These are phyloP conservation scores for Octodon degus DNA, from an alignment of 2,113 vertebrate species.

Conservation along the genomic window DNA sequence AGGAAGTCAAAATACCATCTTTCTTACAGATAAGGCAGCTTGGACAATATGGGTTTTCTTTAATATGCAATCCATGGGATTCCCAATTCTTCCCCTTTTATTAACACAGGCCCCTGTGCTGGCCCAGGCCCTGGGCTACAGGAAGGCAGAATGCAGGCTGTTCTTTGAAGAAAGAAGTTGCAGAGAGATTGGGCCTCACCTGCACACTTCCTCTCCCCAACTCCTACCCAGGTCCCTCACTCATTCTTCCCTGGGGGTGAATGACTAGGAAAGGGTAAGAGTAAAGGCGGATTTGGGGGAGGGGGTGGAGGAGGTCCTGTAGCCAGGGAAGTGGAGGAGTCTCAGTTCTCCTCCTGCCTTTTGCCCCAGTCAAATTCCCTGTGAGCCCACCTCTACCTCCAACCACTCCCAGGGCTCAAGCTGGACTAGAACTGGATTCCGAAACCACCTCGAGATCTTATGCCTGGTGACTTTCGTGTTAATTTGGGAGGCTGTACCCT, in stretches of 20 bases:
- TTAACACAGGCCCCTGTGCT: background rate
- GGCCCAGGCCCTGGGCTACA: no score
- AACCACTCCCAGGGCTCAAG: background rate
- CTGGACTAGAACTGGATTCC: background rate
- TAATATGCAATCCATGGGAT: background rate
- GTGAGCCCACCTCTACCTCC: background rate
- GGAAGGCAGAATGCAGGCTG: background rate
- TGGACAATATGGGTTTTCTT: background rate
- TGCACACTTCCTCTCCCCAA: background rate
- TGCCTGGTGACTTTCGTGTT: background rate
- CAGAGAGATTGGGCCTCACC: background rate
- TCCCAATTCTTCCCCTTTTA: background rate
- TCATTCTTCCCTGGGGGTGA: background rate
- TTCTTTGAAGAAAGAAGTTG: background rate
- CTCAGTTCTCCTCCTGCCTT: background rate
- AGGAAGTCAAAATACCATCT: background rate
- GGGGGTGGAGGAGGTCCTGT: background rate
- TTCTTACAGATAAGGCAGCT: background rate
- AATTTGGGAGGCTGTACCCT: background rate
- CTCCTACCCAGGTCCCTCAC: background rate
- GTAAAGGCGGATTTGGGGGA: background rate
- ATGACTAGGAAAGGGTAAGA: background rate
- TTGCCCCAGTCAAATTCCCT: background rate
- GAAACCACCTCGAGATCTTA: background rate
- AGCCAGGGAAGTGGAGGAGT: background rate